Percentiles rank a stretch among this genome's conserved stretches.
Conservation (phyloP, 2,113 vertebrate genomes). For the Corynorhinus townsendii region DNA sequence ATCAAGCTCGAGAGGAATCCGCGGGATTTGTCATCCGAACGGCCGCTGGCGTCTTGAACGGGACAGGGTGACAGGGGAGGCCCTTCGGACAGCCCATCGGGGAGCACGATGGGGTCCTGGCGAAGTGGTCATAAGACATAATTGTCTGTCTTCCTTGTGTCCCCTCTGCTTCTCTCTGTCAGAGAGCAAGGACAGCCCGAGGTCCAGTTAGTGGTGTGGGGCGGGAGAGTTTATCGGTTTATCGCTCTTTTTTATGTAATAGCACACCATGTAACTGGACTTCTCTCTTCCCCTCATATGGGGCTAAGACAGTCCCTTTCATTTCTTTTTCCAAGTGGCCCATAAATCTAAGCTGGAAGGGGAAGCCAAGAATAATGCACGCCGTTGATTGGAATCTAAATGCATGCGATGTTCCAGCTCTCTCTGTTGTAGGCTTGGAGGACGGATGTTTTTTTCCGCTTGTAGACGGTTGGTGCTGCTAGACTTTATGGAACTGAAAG, state of each 20-base stretch:
- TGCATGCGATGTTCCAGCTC: slow-evolving; percentile 56
- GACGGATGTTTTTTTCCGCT: slow-evolving; percentile 48
- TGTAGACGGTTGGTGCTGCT: slow-evolving; percentile 23
- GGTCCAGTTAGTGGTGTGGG: slow-evolving; percentile 62
- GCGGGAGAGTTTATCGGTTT: slow-evolving; percentile 63
- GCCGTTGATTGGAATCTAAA: slow-evolving; percentile 71
- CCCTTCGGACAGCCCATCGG: background rate
- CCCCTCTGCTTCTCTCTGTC: background rate
- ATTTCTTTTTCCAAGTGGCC: slow-evolving; percentile 63
- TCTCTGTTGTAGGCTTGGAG: slow-evolving; percentile 62
- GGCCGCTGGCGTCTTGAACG: background rate
- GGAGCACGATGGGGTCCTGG: background rate
- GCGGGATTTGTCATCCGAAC: background rate
- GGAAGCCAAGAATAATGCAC: slow-evolving; percentile 64
- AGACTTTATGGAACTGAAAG: slow-evolving; percentile 38
- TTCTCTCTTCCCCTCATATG: slow-evolving; percentile 64
- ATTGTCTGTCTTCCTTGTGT: background rate
- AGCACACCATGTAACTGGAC: slow-evolving; percentile 59
- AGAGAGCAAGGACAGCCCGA: slow-evolving; percentile 47
- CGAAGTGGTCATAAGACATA: background rate
- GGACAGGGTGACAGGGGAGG: background rate
- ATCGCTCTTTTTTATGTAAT: slow-evolving; percentile 31
- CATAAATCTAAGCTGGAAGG: slow-evolving; percentile 69
- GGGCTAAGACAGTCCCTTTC: slow-evolving; percentile 54
- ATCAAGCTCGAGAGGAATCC: background rate